phyloP scores from a whole-genome alignment of 2,113 vertebrate genomes.

The Glaucidium brasilianum region DNA sequence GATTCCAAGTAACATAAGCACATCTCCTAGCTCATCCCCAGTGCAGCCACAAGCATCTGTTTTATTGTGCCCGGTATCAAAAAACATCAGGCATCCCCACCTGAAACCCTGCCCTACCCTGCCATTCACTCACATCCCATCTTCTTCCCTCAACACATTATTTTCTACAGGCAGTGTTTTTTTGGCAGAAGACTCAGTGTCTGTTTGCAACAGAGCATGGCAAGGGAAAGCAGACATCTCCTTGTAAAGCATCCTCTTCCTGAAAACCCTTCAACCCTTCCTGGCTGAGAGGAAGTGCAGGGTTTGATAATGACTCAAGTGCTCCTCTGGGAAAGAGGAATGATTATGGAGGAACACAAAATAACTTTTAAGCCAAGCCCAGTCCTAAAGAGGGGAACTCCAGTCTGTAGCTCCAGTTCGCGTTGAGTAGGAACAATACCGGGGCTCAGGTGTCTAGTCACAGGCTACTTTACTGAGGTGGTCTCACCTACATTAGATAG shows the following conservation, averaged over 20 bases:
- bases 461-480: background rate
- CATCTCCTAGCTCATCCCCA: background rate
- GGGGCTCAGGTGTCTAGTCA: rapidly evolving
- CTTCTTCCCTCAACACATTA: background rate
- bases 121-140: background rate
- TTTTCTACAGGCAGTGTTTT: background rate
- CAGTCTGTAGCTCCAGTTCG: background rate
- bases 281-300: slow-evolving; percentile 47
- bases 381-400: background rate
- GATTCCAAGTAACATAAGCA: background rate
- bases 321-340: slow-evolving; percentile 51
- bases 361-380: slow-evolving; percentile 47
- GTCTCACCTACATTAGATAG: background rate
- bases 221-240: background rate
- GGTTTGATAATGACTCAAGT: slow-evolving; percentile 29
- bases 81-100: background rate
- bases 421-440: background rate
- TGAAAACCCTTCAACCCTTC: slow-evolving; percentile 35
- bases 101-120: background rate
- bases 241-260: slow-evolving; percentile 13
- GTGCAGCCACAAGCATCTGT: background rate
- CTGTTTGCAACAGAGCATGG: background rate
- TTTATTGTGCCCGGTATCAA: background rate
- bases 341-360: slow-evolving; percentile 37
- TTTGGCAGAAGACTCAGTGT: background rate